Conservation (phyloP, 2,113 vertebrate species). For the Odobenus rosmarus region DNA sequence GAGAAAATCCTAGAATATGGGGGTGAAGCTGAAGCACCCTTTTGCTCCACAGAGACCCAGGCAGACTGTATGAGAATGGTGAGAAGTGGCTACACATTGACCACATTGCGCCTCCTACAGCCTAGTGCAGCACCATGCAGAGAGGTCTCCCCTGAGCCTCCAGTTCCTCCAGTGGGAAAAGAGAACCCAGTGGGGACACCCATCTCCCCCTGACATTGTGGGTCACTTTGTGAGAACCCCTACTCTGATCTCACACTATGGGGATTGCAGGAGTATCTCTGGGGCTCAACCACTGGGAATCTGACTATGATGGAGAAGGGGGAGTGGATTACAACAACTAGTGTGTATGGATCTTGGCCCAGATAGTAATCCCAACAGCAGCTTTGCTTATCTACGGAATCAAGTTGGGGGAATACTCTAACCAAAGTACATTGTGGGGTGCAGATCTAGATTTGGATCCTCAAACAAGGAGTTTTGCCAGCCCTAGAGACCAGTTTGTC, state of each 20-base stretch:
- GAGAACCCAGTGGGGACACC: background rate
- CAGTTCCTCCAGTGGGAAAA: background rate
- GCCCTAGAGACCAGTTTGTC: background rate
- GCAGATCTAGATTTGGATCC: background rate
- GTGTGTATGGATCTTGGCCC: background rate
- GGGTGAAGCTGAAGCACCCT: background rate
- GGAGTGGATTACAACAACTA: background rate
- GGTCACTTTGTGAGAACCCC: background rate
- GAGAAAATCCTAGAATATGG: background rate
- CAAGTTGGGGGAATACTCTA: background rate
- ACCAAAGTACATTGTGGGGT: background rate
- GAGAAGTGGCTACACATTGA: background rate
- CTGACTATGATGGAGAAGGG: background rate
- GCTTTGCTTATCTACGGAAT: background rate
- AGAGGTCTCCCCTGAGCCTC: background rate
- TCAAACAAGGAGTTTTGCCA: background rate
- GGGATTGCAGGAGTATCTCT: background rate
- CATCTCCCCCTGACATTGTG: background rate
- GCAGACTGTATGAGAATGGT: background rate
- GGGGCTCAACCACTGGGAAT: background rate
- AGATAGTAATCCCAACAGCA: background rate
- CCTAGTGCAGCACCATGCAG: background rate
- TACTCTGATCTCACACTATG: background rate
- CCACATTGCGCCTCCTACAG: background rate
- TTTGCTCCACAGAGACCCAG: background rate